These are phyloP conservation scores for Corythornis cristatus DNA, from an alignment of 2,113 vertebrate genomes.

Conservation along the genomic window DNA sequence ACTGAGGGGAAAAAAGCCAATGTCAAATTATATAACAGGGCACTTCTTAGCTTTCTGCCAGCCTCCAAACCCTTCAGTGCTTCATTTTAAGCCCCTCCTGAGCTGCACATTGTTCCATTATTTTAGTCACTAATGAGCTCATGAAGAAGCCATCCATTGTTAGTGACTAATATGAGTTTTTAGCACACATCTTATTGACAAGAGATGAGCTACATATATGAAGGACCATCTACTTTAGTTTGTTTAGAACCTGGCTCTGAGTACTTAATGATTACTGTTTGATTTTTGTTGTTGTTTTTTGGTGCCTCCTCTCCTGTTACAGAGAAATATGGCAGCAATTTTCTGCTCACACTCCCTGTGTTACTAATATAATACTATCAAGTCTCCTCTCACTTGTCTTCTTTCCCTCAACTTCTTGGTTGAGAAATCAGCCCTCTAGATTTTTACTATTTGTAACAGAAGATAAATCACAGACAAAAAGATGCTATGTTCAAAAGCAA, in stretches of 20 bases:
- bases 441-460: background rate
- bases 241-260: background rate
- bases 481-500: background rate
- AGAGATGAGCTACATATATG: background rate
- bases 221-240: background rate
- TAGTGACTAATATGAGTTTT: background rate
- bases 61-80: background rate
- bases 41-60: background rate
- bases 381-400: background rate
- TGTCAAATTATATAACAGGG: background rate
- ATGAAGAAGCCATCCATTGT: background rate
- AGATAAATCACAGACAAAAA: background rate
- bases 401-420: background rate
- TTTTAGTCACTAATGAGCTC: background rate
- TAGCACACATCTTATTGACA: background rate
- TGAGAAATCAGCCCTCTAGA: background rate
- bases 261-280: background rate
- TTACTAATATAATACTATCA: background rate
- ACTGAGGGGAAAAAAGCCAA: background rate
- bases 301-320: fast-evolving
- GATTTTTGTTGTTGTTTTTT: background rate
- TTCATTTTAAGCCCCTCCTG: background rate
- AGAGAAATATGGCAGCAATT: background rate
- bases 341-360: background rate
- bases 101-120: background rate